phyloP scores from a whole-genome alignment of 1,140 invertebrate genomes.

The Palaemon carinicauda region DNA sequence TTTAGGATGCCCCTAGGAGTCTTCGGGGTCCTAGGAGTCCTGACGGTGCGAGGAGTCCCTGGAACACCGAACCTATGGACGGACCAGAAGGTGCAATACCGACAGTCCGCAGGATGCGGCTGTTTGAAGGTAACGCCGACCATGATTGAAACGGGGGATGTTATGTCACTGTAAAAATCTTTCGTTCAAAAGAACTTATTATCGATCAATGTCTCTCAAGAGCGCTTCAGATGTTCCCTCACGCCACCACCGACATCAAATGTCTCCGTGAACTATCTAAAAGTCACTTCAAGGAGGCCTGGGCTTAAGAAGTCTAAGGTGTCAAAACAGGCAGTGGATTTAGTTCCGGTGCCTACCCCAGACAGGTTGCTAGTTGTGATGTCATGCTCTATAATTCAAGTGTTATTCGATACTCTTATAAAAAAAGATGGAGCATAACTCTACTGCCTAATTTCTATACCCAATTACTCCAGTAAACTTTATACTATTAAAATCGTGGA shows the following conservation, averaged over 20 bases:
- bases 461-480: too few relatives aligned
- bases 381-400: too few relatives aligned
- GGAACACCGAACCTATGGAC: background rate
- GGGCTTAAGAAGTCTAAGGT: background rate
- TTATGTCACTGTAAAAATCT: background rate
- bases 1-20: constrained; percentile 37
- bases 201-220: background rate
- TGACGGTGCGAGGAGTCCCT: background rate
- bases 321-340: background rate
- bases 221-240: background rate
- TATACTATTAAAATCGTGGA: too few relatives aligned
- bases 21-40: constrained; percentile 28
- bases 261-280: background rate
- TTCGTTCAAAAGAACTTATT: background rate
- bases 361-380: background rate
- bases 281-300: background rate
- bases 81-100: constrained; percentile 47
- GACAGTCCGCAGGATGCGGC: constrained; percentile 14
- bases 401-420: too few relatives aligned
- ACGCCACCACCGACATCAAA: background rate
- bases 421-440: too few relatives aligned
- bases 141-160: background rate
- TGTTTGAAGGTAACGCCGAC: constrained; percentile 13
- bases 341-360: constrained; percentile 30
- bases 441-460: too few relatives aligned